Evolutionary conservation across 2,113 vertebrate species (phyloP), one percentile per base, ranked within the genome.

Genomic region (Petaurus breviceps): DNA sequence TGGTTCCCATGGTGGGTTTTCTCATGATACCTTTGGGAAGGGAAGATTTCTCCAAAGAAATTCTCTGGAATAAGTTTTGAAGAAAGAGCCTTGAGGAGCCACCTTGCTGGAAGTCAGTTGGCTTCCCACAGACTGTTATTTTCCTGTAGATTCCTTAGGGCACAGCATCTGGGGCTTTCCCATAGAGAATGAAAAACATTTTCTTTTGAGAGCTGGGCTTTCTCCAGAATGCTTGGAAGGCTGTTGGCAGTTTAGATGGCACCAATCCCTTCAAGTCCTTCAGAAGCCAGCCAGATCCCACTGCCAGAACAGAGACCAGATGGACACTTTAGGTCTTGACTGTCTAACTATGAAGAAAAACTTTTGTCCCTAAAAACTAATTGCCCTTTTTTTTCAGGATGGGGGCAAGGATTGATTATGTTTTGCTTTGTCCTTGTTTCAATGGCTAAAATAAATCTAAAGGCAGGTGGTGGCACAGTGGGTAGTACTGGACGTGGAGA

Each of bases 181-280:
- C 97, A 97, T 97, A 97, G 95, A 98, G 98, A 98, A 98, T 98
- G 97, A 98, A 99, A 98, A 97, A 97, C 95, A 96, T 98, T 99
- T 98, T 98, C 95, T 97, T 98, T 97, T 98, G 97, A 98, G 94
- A 97, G 97, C 57, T 96, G 97, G 50, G 23, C 92, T 98, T 98
- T 97, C 47, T 92, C 91, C 91, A 16, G 94, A 97, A 97, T 98
- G 19, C 68, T 98, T 94, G 95, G 97, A 98, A 98, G 96, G 96
- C 97, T 98, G 97, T 99, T 98, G 98, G 96, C 1, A 95, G 97
- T 97, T 98, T 97, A 98, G 98, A 98, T 99, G 98, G 98, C 96
- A 97, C 98, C 98, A 99, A 99, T 98, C 98, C 98, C 97, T 97
- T 97, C 97, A 97, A 98, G 97, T 98, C 98, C 97, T 99, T 99